These are phyloP conservation scores for Prinia subflava DNA, from an alignment of 2,113 vertebrate genomes.

Conservation along the genomic window DNA sequence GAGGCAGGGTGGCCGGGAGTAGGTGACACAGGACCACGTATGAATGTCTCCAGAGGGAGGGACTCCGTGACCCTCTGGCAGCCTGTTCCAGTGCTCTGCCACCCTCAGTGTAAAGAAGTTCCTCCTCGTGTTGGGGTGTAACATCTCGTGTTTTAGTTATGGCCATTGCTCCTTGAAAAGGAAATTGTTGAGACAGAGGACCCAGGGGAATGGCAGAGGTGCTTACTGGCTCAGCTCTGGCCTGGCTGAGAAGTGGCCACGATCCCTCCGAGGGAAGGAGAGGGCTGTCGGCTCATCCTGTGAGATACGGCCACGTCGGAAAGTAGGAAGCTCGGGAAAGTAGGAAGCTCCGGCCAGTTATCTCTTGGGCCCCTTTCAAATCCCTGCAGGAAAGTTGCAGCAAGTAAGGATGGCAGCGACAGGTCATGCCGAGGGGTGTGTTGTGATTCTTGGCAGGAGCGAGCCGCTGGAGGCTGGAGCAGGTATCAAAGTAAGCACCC, in stretches of 20 bases:
- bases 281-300: fast-evolving
- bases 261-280: not conserved
- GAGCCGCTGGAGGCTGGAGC: not conserved
- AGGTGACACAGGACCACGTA: not conserved
- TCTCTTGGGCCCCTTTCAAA: no score
- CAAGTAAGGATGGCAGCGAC: not conserved
- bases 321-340: not conserved
- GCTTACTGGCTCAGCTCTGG: not conserved
- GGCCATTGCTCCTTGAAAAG: not conserved
- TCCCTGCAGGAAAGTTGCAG: not conserved
- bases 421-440: not conserved
- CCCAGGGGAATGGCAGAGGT: not conserved
- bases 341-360: not conserved
- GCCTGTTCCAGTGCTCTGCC: not conserved
- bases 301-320: not conserved
- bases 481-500: not conserved
- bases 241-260: not conserved
- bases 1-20: not conserved
- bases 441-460: not conserved
- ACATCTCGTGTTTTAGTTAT: not conserved
- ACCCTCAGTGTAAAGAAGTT: not conserved
- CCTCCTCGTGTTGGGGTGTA: not conserved
- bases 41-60: no score
- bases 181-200: not conserved
- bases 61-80: not conserved